phyloP scores from a whole-genome alignment of 2,113 vertebrate species.

The Trematomus loennbergii region DNA sequence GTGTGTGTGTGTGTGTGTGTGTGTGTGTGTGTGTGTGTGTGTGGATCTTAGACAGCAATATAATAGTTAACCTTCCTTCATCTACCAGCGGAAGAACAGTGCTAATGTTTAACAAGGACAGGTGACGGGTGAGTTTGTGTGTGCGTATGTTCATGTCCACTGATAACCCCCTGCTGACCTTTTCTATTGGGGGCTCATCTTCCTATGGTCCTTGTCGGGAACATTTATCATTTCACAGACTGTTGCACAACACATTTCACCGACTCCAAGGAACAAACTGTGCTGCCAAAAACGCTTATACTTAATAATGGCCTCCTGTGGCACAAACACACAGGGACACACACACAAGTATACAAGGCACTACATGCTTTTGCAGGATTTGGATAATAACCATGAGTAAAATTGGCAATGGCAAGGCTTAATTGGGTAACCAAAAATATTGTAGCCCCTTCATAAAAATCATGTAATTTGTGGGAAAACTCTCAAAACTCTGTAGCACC shows the following conservation, averaged over 20 bases:
- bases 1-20: slow-evolving; percentile 11
- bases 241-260: slow-evolving; percentile 62
- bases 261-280: slow-evolving; percentile 63
- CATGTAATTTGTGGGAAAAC: slow-evolving; percentile 17
- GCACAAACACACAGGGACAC: background rate
- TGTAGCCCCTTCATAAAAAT: slow-evolving; percentile 8
- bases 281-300: slow-evolving; percentile 50
- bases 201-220: slow-evolving; percentile 40
- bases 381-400: background rate
- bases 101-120: slow-evolving; percentile 67
- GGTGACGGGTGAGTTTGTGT: slow-evolving; percentile 25
- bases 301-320: slow-evolving; percentile 39
- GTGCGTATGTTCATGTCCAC: slow-evolving; percentile 25
- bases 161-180: slow-evolving; percentile 56
- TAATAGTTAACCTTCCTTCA: slow-evolving; percentile 47
- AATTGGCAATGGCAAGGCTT: background rate
- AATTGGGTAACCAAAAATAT: slow-evolving; percentile 28
- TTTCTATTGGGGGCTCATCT: slow-evolving; percentile 42
- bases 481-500: background rate
- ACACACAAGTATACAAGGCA: background rate
- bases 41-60: slow-evolving; percentile 25
- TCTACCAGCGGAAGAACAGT: slow-evolving; percentile 25
- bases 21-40: background rate
- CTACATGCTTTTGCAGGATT: slow-evolving; percentile 16
- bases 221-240: slow-evolving; percentile 62